These are phyloP conservation scores for Alloplasta piceator DNA, from an alignment of 2,888 invertebrate species.

Conservation along the genomic window DNA sequence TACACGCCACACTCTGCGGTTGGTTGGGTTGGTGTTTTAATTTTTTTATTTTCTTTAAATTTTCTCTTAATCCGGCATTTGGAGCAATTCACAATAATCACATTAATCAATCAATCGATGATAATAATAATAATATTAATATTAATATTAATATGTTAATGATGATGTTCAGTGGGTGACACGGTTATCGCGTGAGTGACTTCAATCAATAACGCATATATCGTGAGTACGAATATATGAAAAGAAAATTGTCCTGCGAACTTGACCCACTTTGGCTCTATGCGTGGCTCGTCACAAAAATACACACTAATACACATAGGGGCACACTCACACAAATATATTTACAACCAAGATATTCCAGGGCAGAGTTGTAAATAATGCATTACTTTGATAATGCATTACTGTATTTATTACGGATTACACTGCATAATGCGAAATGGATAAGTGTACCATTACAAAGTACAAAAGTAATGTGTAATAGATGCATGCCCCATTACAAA, in stretches of 20 bases:
- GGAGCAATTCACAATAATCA: constrained; percentile 63
- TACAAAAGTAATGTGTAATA: no score
- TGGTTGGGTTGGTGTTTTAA: constrained; percentile 64
- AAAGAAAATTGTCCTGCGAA: constrained; percentile 45
- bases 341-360: no score
- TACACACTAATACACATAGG: background rate
- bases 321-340: no score
- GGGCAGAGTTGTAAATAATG: no score
- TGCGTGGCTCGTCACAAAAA: constrained; percentile 39
- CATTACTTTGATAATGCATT: no score
- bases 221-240: constrained; percentile 55
- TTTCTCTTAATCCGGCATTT: constrained; percentile 66
- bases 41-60: no score
- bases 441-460: no score
- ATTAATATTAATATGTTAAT: constrained; percentile 54
- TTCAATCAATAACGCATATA: constrained; percentile 58
- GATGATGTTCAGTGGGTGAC: constrained; percentile 56
- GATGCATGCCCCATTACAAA: no score
- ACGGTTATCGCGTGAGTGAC: constrained; percentile 57
- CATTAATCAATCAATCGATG: constrained; percentile 56
- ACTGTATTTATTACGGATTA: no score
- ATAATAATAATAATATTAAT: constrained; percentile 53
- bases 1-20: constrained; percentile 66
- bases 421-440: no score
- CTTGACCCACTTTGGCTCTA: constrained; percentile 55